Conservation (phyloP, 2,888 invertebrate genomes). For the Polietes domitor region DNA sequence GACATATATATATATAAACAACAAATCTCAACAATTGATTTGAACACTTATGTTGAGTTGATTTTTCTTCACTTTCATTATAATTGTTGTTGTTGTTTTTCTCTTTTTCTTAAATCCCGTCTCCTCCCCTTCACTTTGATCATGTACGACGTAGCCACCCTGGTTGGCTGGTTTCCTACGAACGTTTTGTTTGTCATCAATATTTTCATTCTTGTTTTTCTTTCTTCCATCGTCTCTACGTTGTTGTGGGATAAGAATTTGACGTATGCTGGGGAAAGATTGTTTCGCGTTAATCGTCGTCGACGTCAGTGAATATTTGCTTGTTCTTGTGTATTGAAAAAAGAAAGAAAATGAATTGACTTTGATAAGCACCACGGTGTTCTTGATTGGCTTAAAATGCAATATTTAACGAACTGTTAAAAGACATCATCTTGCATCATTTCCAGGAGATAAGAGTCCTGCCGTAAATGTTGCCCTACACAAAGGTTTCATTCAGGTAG, state of each 20-base stretch:
- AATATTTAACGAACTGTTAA: constrained; percentile 1
- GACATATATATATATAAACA: background rate
- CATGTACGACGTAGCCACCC: no score
- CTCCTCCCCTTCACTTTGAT: no score
- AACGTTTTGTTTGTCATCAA: background rate
- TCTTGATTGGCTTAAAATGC: background rate
- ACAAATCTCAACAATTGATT: background rate
- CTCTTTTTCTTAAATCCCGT: no score
- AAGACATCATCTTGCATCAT: background rate
- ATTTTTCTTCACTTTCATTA: background rate
- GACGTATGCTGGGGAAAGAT: background rate
- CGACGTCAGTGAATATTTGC: background rate
- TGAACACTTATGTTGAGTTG: background rate
- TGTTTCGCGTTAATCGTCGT: no score
- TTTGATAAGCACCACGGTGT: background rate
- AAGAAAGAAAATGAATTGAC: background rate
- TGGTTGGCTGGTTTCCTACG: background rate
- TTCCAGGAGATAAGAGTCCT: background rate
- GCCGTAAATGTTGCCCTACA: background rate
- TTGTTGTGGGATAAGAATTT: background rate
- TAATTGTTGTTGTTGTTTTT: background rate
- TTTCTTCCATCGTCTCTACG: background rate
- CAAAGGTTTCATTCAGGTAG: no score
- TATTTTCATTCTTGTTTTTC: background rate
- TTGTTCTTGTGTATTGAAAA: background rate